phyloP scores from a whole-genome alignment of 2,113 vertebrate species.

The Thamnophis sirtalis region DNA sequence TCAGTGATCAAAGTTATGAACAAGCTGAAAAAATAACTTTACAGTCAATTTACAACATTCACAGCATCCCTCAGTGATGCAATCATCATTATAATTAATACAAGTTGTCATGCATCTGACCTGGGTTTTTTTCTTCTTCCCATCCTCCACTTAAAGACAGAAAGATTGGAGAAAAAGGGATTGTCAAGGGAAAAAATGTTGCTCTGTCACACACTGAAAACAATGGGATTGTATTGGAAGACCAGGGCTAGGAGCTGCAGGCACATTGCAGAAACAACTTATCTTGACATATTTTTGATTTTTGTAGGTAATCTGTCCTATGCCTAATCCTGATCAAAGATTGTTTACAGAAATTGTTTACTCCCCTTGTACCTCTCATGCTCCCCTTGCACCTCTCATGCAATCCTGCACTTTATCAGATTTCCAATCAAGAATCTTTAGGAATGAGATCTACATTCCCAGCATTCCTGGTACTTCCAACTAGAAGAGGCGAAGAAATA shows the following conservation, averaged over 20 bases:
- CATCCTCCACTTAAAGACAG: not conserved
- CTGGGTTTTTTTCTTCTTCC: not conserved
- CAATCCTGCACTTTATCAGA: not conserved
- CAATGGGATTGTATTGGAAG: not conserved
- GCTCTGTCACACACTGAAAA: not conserved
- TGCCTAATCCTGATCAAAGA: not conserved
- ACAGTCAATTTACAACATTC: not conserved
- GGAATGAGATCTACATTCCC: not conserved
- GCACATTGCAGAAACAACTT: not conserved
- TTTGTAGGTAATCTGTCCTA: not conserved
- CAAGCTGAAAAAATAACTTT: not conserved
- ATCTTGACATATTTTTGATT: not conserved
- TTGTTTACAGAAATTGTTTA: not conserved
- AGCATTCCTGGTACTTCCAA: not conserved
- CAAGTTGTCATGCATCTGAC: not conserved
- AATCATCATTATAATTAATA: not conserved
- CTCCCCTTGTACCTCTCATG: not conserved
- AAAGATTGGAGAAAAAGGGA: not conserved
- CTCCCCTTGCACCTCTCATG: not conserved
- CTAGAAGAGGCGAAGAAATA: not conserved
- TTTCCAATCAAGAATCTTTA: not conserved
- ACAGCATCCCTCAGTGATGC: not conserved
- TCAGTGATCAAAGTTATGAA: not conserved
- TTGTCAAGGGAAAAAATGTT: not conserved
- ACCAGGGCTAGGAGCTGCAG: not conserved